phyloP scores from a whole-genome alignment of 2,888 invertebrate genomes.

The Sabellastarte sp. region DNA sequence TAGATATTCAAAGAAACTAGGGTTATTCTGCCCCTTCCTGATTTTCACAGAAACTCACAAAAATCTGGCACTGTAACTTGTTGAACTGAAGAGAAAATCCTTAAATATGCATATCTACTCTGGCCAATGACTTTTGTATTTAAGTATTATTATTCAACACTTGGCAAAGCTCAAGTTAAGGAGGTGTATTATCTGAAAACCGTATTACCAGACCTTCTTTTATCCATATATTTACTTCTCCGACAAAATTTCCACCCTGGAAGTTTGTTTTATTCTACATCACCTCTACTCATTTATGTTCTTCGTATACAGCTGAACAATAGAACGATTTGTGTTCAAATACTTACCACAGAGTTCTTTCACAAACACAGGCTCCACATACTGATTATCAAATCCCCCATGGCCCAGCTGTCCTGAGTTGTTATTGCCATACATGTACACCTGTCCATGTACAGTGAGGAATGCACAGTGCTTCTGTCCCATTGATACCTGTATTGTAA shows the following conservation, averaged over 20 bases:
- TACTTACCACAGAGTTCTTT: conserved; percentile 34
- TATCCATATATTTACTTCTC: too few species aligned
- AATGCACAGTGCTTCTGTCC: conserved; percentile 40
- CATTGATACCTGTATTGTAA: not conserved
- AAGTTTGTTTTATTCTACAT: too few species aligned
- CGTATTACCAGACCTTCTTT: too few species aligned
- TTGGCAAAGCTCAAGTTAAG: too few species aligned
- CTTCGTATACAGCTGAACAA: not conserved
- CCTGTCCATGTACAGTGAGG: conserved; percentile 41
- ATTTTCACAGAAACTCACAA: not conserved
- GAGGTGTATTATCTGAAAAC: too few species aligned
- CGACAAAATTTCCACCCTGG: too few species aligned
- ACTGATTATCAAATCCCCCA: conserved; percentile 29
- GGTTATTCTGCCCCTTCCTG: too few species aligned
- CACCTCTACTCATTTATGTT: not conserved
- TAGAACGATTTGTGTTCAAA: not conserved
- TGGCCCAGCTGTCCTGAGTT: conserved; percentile 51
- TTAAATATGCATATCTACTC: too few species aligned
- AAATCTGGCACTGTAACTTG: too few species aligned
- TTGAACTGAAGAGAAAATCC: not conserved
- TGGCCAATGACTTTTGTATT: too few species aligned
- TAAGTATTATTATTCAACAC: too few species aligned
- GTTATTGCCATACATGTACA: conserved; percentile 51
- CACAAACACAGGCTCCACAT: conserved; percentile 39
- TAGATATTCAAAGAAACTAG: too few species aligned